Conservation (phyloP, 2,113 vertebrate genomes). For the Ctenomys sociabilis region DNA sequence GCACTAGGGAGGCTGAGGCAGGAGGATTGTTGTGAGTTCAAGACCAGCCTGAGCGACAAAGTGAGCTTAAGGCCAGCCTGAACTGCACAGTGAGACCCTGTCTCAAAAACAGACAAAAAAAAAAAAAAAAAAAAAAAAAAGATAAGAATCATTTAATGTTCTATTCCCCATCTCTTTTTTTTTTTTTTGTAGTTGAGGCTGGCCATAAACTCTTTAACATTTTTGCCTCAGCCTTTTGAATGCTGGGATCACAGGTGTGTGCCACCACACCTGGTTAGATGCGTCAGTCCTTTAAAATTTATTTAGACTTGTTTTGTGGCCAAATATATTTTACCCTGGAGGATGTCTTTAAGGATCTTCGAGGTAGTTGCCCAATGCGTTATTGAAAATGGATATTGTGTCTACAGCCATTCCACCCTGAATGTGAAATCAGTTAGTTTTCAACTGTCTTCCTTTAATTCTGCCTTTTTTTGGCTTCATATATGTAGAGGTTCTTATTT, state of each 20-base stretch:
- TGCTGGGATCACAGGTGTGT: background rate
- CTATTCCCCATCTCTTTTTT: background rate
- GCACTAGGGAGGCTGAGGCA: too few species aligned
- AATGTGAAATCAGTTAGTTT: background rate
- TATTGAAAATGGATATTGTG: background rate
- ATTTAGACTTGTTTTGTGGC: background rate
- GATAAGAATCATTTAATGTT: background rate
- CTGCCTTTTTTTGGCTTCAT: slow-evolving; percentile 43
- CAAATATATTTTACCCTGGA: background rate
- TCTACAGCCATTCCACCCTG: too few species aligned
- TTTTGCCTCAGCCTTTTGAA: background rate
- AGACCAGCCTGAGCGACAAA: too few species aligned
- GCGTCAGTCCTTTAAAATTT: background rate
- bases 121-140: too few species aligned
- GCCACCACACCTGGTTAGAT: background rate
- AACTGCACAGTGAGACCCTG: too few species aligned
- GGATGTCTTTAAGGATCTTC: background rate
- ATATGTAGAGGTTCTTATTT: background rate
- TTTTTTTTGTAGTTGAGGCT: background rate
- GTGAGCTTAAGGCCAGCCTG: too few species aligned
- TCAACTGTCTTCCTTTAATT: background rate
- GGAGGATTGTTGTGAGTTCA: too few species aligned
- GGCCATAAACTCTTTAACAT: background rate
- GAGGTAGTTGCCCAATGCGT: background rate
- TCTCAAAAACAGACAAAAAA: too few species aligned